A percentile compares a stretch with the other conserved stretches of the same genome.
phyloP scores from a whole-genome alignment of 1,140 invertebrate species.

The Leptopilina clavipes region DNA sequence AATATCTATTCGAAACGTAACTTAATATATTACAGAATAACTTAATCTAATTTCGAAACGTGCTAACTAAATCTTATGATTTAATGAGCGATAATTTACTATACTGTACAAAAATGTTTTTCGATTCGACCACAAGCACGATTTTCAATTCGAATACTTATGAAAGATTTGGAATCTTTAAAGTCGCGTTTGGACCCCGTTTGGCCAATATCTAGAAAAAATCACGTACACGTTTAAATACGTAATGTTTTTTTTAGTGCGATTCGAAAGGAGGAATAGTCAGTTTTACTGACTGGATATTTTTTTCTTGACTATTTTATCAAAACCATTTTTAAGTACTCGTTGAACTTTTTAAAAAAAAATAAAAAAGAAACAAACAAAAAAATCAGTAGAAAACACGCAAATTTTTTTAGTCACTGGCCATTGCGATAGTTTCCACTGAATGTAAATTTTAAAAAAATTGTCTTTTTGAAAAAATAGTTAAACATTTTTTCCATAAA shows the following conservation, averaged over 20 bases:
- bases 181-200: slow-evolving; percentile 44
- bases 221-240: background rate
- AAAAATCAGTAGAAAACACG: slow-evolving; percentile 20
- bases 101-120: slow-evolving; percentile 53
- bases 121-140: slow-evolving; percentile 43
- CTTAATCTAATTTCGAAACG: slow-evolving; percentile 49
- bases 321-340: background rate
- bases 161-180: slow-evolving; percentile 38
- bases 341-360: background rate
- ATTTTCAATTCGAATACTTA: slow-evolving; percentile 40
- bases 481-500: background rate
- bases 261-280: slow-evolving; percentile 13
- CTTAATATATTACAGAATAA: slow-evolving; percentile 40
- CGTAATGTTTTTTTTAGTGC: background rate
- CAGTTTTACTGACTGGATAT: slow-evolving; percentile 3
- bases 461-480: background rate
- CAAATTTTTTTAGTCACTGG: slow-evolving; percentile 23
- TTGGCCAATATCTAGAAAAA: slow-evolving; percentile 35
- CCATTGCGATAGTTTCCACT: slow-evolving; percentile 10
- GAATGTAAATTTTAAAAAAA: background rate
- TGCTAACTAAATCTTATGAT: slow-evolving; percentile 49
- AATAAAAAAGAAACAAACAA: too few species aligned
- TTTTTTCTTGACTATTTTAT: background rate
- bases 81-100: slow-evolving; percentile 51
- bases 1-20: slow-evolving; percentile 26